These are phyloP conservation scores for Bos javanicus DNA, from an alignment of 2,113 vertebrate genomes.

Conservation along the genomic window DNA sequence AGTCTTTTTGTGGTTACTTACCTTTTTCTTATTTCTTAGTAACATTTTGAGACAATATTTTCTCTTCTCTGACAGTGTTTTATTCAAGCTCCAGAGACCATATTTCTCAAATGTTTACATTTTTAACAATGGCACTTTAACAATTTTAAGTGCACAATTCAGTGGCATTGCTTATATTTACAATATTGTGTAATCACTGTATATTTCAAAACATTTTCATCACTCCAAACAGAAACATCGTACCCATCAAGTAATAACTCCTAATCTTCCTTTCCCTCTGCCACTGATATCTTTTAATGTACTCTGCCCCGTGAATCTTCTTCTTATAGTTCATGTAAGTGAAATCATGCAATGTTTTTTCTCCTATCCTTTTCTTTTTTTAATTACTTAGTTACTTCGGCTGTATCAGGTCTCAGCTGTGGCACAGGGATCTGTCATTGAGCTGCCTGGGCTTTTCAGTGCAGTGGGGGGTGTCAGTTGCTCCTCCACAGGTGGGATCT, in stretches of 20 bases:
- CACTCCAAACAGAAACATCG: neutral
- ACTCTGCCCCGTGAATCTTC: neutral
- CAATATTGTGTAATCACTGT: neutral
- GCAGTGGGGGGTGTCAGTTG: no score
- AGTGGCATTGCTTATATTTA: neutral
- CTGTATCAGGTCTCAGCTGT: no score
- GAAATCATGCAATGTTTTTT: neutral
- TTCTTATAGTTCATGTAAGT: neutral
- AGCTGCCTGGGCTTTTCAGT: no score
- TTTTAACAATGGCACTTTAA: neutral
- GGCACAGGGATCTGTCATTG: no score
- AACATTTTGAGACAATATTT: neutral
- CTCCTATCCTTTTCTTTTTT: neutral
- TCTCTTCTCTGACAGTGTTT: neutral
- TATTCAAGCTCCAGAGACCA: neutral
- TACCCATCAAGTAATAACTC: neutral
- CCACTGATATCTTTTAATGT: neutral
- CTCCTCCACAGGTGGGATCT: no score
- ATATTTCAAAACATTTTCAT: neutral
- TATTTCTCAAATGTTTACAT: neutral
- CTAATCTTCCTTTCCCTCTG: neutral
- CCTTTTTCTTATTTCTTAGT: neutral
- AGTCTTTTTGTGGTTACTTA: neutral
- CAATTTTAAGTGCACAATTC: neutral
- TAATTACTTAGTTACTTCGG: no score